Percentiles rank a stretch among this genome's conserved stretches.
These are phyloP conservation scores for Andrena trimmerana DNA, from an alignment of 2,888 invertebrate genomes.

Conservation along the genomic window DNA sequence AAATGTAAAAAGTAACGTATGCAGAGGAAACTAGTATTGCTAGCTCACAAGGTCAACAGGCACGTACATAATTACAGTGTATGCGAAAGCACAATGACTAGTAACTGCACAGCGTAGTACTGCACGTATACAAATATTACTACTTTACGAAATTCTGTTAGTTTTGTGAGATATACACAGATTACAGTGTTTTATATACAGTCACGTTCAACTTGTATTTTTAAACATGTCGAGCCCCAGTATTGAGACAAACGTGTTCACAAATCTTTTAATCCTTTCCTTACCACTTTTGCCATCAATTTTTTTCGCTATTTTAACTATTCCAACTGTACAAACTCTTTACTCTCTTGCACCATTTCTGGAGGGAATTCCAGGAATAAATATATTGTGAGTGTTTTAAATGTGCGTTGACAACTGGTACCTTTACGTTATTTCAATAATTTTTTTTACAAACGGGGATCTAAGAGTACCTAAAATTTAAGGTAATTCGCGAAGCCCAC, in stretches of 20 bases:
- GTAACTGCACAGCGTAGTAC: not conserved
- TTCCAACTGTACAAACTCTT: slow-evolving; percentile 79
- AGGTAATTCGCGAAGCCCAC: not conserved
- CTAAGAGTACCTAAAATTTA: not conserved
- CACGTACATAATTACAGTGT: slow-evolving; percentile 35
- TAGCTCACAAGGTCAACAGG: slow-evolving; percentile 66
- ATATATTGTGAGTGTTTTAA: slow-evolving; percentile 44
- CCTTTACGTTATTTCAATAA: not conserved
- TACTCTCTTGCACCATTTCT: slow-evolving; percentile 81
- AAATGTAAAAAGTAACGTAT: slow-evolving; percentile 7
- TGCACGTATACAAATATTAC: slow-evolving; percentile 16
- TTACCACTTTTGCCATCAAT: slow-evolving; percentile 80
- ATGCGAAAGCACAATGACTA: slow-evolving; percentile 69
- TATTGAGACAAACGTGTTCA: slow-evolving; percentile 38
- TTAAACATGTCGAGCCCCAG: not conserved
- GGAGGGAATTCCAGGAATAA: slow-evolving; percentile 66
- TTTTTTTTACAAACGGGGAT: not conserved
- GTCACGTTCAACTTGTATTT: not conserved
- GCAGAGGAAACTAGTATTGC: slow-evolving; percentile 17
- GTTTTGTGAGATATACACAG: not conserved
- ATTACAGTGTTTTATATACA: not conserved
- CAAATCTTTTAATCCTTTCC: slow-evolving; percentile 74
- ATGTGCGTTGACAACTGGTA: not conserved
- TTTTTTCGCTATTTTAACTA: slow-evolving; percentile 77
- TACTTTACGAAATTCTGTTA: not conserved